Conservation (phyloP, 2,797 vertebrate species). For the Sebastes trivittatus region DNA sequence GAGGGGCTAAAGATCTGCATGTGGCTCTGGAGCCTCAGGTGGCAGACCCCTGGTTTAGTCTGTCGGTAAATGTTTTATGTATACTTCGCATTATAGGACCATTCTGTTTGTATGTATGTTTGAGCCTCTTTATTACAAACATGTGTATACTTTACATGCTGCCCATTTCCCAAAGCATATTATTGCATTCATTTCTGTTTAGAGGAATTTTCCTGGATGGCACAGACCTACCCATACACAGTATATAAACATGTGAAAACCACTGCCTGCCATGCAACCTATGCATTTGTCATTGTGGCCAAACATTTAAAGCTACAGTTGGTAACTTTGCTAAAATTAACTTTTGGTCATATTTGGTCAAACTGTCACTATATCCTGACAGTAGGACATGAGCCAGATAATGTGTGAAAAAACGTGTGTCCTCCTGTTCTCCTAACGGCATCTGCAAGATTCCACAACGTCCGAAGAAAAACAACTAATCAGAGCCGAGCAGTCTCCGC, state of each 20-base stretch:
- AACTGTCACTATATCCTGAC: background rate
- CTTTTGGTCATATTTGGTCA: background rate
- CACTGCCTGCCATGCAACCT: background rate
- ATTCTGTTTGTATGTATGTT: background rate
- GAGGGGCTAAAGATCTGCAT: no score
- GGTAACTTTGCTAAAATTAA: fast-evolving
- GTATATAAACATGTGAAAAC: background rate
- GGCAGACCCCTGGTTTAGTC: background rate
- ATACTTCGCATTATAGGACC: background rate
- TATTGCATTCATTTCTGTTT: background rate
- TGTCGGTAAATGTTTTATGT: no score
- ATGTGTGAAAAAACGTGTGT: fast-evolving
- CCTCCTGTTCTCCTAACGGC: background rate
- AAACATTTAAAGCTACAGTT: background rate
- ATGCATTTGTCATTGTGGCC: background rate
- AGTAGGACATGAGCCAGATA: fast-evolving
- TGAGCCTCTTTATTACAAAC: background rate
- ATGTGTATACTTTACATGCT: background rate
- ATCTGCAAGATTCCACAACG: no score
- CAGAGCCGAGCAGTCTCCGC: no score
- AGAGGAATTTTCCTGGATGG: background rate
- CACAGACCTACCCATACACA: background rate
- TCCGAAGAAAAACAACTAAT: fast-evolving
- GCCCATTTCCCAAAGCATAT: background rate
- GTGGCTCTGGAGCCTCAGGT: no score